These are phyloP conservation scores for Tryphoninae sp. DNA, from an alignment of 2,888 invertebrate species.

Conservation along the genomic window DNA sequence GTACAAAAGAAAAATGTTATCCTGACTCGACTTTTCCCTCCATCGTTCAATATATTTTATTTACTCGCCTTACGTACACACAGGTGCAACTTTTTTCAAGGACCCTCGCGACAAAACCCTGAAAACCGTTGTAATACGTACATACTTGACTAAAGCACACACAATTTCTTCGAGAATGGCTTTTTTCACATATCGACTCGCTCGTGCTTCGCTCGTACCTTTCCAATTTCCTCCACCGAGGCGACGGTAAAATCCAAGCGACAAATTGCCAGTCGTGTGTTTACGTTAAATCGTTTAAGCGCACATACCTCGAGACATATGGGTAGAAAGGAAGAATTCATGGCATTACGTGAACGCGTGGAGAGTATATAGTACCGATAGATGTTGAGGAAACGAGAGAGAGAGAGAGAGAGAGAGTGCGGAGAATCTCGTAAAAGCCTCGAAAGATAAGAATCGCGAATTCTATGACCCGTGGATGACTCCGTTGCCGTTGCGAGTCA, in stretches of 20 bases:
- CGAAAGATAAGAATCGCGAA: conserved; percentile 21
- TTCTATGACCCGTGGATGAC: conserved; percentile 17
- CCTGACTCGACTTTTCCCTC: background rate
- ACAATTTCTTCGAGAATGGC: conserved; percentile 51
- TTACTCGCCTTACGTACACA: conserved; percentile 1
- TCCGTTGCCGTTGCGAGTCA: conserved; percentile 23
- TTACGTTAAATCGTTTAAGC: conserved; percentile 54
- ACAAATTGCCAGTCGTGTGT: conserved; percentile 49
- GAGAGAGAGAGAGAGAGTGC: conserved; percentile 23
- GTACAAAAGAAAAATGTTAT: no score
- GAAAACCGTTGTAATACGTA: conserved; percentile 41
- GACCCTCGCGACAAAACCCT: conserved; percentile 7
- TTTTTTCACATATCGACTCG: conserved; percentile 13
- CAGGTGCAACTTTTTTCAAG: conserved; percentile 33
- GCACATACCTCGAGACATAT: conserved; percentile 18
- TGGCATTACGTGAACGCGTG: conserved; percentile 6
- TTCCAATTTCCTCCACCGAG: conserved; percentile 34
- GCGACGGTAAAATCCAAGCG: conserved; percentile 41
- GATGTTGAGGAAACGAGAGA: conserved; percentile 11
- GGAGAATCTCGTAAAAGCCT: conserved; percentile 33
- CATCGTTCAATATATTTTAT: conserved; percentile 5
- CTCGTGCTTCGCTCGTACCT: conserved; percentile 30
- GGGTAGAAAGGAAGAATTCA: conserved; percentile 25
- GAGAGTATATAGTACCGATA: background rate
- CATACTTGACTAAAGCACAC: conserved; percentile 45